Percentiles rank a stretch among this genome's conserved stretches.
These are phyloP conservation scores for Xylocopa sonorina DNA, from an alignment of 1,140 invertebrate genomes.

Conservation along the genomic window DNA sequence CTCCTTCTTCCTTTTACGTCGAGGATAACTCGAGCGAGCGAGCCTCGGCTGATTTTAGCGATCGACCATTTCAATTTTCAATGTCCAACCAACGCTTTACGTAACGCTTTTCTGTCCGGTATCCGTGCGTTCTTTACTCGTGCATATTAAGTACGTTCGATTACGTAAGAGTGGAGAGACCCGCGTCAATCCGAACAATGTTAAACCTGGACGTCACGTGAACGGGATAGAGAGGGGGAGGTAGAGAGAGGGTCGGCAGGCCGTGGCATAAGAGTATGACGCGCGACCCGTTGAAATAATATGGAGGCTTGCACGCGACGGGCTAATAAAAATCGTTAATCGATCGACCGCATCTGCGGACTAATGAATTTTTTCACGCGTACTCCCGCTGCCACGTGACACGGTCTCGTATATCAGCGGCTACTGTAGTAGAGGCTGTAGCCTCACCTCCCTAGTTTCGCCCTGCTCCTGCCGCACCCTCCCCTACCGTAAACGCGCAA, in stretches of 20 bases:
- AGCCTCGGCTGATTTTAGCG: not conserved
- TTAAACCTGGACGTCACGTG: not conserved
- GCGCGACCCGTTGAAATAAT: not conserved
- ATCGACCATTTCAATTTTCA: not conserved
- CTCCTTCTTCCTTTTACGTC: not conserved
- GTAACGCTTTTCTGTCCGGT: not conserved
- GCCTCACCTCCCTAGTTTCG: not conserved
- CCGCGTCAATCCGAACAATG: not conserved
- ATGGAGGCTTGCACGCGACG: not conserved
- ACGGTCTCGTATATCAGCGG: constrained; percentile 30
- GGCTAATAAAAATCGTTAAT: constrained; percentile 40
- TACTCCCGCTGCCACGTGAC: constrained; percentile 6
- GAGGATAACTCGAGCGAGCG: not conserved
- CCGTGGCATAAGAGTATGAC: not conserved
- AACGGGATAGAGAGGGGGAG: not conserved
- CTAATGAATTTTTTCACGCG: constrained; percentile 38
- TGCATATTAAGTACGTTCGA: constrained; percentile 4
- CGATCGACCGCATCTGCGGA: not conserved
- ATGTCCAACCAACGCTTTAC: not conserved
- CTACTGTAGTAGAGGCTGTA: too few relatives aligned
- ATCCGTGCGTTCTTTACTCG: not conserved
- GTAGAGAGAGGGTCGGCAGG: not conserved
- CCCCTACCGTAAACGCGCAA: not conserved
- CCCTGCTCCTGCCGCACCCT: not conserved
- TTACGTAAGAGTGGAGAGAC: not conserved